These are phyloP conservation scores for Mirounga angustirostris DNA, from an alignment of 2,113 vertebrate species.

Conservation along the genomic window DNA sequence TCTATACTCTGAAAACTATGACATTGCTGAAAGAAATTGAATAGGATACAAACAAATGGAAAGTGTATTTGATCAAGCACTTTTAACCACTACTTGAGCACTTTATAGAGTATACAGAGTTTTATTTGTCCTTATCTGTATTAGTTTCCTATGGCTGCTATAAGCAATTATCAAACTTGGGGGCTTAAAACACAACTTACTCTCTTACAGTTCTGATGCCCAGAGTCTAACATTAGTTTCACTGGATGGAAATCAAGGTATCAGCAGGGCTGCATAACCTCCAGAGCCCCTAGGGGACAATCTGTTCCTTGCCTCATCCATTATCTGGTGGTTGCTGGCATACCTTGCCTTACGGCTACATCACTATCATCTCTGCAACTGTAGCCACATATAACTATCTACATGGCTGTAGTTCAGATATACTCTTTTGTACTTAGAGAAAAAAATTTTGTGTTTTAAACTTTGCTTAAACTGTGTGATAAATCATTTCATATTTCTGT, in stretches of 20 bases:
- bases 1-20: neutral
- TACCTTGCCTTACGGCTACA: neutral
- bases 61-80: neutral
- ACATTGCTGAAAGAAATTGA: neutral
- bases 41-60: neutral
- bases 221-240: neutral
- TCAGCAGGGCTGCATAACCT: neutral
- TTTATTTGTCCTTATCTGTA: neutral
- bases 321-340: neutral
- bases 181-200: neutral
- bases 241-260: neutral
- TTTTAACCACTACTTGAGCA: neutral
- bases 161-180: neutral
- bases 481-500: neutral
- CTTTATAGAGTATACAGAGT: neutral
- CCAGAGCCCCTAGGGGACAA: neutral
- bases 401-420: neutral
- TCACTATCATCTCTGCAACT: neutral
- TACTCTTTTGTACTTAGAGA: neutral
- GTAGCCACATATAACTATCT: neutral
- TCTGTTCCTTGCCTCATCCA: neutral
- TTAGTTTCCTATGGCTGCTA: neutral
- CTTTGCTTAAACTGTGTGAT: neutral
- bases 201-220: neutral
- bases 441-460: neutral